A percentile compares a stretch with the other conserved stretches of the same genome.
These are phyloP conservation scores for Notothenia coriiceps DNA, from an alignment of 2,113 vertebrate species.

Conservation along the genomic window DNA sequence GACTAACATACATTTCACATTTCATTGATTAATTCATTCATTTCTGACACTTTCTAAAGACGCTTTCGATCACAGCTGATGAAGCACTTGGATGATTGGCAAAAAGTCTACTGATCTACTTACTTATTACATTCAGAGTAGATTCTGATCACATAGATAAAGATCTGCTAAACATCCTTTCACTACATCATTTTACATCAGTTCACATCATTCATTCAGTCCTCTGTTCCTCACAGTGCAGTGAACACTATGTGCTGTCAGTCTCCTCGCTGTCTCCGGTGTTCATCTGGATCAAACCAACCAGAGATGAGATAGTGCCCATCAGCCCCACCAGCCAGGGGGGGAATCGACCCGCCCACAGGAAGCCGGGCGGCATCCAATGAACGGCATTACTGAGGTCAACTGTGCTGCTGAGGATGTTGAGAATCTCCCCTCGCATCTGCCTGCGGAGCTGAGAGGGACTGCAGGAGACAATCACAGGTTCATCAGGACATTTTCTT, in stretches of 20 bases:
- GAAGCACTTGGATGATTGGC: not conserved
- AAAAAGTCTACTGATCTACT: not conserved
- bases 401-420: constrained; percentile 83
- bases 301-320: constrained; percentile 92
- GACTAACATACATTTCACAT: not conserved
- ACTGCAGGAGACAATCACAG: constrained; percentile 14
- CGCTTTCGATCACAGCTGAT: constrained; percentile 1
- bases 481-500: not conserved
- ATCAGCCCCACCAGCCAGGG: constrained; percentile 93
- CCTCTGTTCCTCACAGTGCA: constrained; percentile 1
- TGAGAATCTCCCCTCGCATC: constrained; percentile 83
- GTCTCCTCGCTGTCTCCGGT: constrained; percentile 29
- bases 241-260: constrained; percentile 5
- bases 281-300: constrained; percentile 87
- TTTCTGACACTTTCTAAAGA: not conserved
- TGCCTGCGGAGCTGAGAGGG: constrained; percentile 60
- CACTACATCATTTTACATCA: not conserved
- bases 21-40: too few relatives aligned
- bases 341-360: constrained; percentile 93
- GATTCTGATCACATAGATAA: not conserved
- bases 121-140: not conserved
- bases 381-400: constrained; percentile 93
- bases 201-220: not conserved
- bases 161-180: not conserved
- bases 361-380: constrained; percentile 92